Conservation (phyloP, 2,797 vertebrate species). For the Schizothorax lantsangensis region DNA sequence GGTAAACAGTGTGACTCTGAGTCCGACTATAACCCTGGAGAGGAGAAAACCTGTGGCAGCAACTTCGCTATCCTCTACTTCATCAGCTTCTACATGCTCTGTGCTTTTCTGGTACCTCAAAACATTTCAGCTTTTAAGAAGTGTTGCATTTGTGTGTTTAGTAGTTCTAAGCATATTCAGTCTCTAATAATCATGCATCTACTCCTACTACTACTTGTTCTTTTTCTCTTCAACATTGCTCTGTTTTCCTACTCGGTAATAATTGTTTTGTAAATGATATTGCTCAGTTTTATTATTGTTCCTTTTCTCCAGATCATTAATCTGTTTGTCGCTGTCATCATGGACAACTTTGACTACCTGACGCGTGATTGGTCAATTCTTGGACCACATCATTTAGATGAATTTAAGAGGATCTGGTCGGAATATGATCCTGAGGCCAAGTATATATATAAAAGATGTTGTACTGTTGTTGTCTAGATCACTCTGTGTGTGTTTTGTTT, state of each 20-base stretch:
- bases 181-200: not conserved
- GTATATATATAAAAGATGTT: constrained; percentile 76
- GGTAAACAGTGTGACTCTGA: constrained; percentile 93
- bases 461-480: too few relatives aligned
- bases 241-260: not conserved
- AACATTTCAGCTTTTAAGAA: not conserved
- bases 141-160: not conserved
- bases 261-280: not conserved
- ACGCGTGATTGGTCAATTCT: constrained; percentile 99
- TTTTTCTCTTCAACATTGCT: not conserved
- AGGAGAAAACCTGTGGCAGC: constrained; percentile 93
- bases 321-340: constrained; percentile 98
- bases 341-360: constrained; percentile 99
- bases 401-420: constrained; percentile 99
- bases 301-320: constrained; percentile 91
- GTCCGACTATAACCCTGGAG: constrained; percentile 90
- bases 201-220: not conserved
- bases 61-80: constrained; percentile 97
- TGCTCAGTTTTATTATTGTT: not conserved
- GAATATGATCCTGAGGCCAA: constrained; percentile 99
- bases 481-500: not conserved
- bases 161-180: too few relatives aligned
- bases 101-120: constrained; percentile 91
- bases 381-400: constrained; percentile 96
- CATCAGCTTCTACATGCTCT: constrained; percentile 99